Conservation (phyloP, 2,888 invertebrate genomes). For the Bembecia ichneumoniformis region DNA sequence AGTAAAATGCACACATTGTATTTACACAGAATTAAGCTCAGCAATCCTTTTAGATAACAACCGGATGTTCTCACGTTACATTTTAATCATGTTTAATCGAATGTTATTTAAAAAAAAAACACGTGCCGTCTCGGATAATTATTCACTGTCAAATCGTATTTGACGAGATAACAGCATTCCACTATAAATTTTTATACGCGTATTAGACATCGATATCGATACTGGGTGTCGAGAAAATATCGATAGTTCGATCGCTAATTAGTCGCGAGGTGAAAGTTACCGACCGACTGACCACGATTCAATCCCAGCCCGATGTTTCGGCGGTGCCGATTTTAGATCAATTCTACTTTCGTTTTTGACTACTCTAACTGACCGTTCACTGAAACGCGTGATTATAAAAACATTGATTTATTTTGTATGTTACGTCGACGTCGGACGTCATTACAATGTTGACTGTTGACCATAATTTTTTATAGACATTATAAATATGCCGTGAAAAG, state of each 20-base stretch:
- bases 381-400: constrained; percentile 33
- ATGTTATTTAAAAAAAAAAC: background rate
- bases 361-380: constrained; percentile 62
- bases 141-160: constrained; percentile 8
- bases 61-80: constrained; percentile 1
- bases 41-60: background rate
- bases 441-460: constrained; percentile 10
- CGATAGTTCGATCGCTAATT: constrained; percentile 60
- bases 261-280: constrained; percentile 60
- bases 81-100: constrained; percentile 7
- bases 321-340: constrained; percentile 64
- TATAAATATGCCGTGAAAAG: background rate
- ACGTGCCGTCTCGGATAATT: background rate
- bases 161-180: constrained; percentile 5
- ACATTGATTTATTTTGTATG: constrained; percentile 41
- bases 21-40: no score
- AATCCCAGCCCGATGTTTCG: constrained; percentile 53
- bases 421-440: constrained; percentile 5
- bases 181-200: constrained; percentile 7
- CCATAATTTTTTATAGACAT: constrained; percentile 11
- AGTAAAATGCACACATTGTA: no score
- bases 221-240: constrained; percentile 45
- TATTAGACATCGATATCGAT: constrained; percentile 45
- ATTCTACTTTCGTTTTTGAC: constrained; percentile 72
- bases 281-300: constrained; percentile 69